Evolutionary conservation across 2,888 invertebrate genomes (phyloP), one percentile per base, ranked within the genome.

Genomic region (Drosophila phalerata): DNA sequence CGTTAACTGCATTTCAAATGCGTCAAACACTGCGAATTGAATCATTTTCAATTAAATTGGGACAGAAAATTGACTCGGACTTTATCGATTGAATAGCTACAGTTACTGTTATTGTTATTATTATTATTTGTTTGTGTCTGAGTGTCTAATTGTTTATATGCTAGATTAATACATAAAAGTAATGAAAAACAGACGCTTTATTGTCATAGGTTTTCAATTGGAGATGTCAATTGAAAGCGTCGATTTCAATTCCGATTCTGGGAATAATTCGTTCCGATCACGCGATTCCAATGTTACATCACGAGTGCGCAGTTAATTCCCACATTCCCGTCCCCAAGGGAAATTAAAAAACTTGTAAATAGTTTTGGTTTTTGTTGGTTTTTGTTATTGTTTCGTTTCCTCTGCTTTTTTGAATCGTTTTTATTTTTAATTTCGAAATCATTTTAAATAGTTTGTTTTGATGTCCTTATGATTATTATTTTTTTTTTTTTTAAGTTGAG

Each of bases 11-110:
- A 71, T 79, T 73, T 77, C 38, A 69, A 82, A 73, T 82, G 74
- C 77, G 74, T 70, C 81, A 74, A 79, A 70, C 77, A 68, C 63
- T 43, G 22, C 42, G 57, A 77, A 73, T 77, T 69, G 58, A 68
- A 73, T 60, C 40, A 63, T 65, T 62, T 61, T 45, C 67, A 49
- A 56, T 48, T 73, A 19, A 67, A 64, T 73, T 72, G 73, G 57
- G 30, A 45, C 67, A 69, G 42, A 57, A 51, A 61, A 70, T 70
- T 45, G 30, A 67, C 56, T 68, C 56, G 53, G 55, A 48, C 19
- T 51, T 43, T 30, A 11, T 32, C 42, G 42, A 52, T 57, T 47
- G 37, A 47, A 47, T 37, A 37, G 56, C 56, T 42, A 52, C 42
- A 56, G 40, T 30, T 40, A 42, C 34, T 34, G 32, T 42, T 17